Base-by-base conservation (phyloP, 2,888 invertebrate genomes). In the Cephonodes hylas region DNA sequence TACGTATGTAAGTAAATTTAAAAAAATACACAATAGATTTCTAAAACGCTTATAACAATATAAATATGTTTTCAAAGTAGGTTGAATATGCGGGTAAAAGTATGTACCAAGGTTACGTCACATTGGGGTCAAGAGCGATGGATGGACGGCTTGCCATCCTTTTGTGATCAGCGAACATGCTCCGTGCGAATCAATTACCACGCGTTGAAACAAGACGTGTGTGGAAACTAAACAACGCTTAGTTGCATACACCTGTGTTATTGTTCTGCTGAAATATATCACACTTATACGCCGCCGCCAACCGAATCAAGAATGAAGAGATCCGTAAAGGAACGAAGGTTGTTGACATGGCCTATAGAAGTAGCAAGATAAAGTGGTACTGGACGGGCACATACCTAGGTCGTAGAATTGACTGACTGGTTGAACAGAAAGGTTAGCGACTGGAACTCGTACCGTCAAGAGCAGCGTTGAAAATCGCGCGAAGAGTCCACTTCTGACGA, bases 61-160 rank as follows among this genome's bases (percentile, higher is more conserved):
- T 5, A 25, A 57, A 18, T 10, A 20, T 34, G 34, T 34, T 34
- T 58, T 27, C 15, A 57, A 61, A 58, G 58, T 62, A 46, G 58
- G 58, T 61, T 61, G 27, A 53, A 20, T 27, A 18, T 67, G 61
- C 58, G 22, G 58, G 46, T 58, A 65, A 65, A 57, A 58, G 60
- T 62, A 65, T 61, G 44, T 64, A 46, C 60, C 74, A 71, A 75
- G 76, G 72, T 80, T 75, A 71, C 74, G 73, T 76, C 70, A 72
- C 67, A 83, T 74, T 71, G 76, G 68, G 80, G 84, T 82, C 80
- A 83, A 82, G 80, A 80, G 72, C 76, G 23, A 69, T 67, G 68
- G 72, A 77, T 76, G 73, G 73, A 61, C 58, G 65, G 66, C 64
- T 63, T 58, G 63, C 66, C 64, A 74, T 75, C 73, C 70, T 74